Evolutionary conservation across 1,140 invertebrate genomes (phyloP).

Genomic region (Lepidurus apus): DNA sequence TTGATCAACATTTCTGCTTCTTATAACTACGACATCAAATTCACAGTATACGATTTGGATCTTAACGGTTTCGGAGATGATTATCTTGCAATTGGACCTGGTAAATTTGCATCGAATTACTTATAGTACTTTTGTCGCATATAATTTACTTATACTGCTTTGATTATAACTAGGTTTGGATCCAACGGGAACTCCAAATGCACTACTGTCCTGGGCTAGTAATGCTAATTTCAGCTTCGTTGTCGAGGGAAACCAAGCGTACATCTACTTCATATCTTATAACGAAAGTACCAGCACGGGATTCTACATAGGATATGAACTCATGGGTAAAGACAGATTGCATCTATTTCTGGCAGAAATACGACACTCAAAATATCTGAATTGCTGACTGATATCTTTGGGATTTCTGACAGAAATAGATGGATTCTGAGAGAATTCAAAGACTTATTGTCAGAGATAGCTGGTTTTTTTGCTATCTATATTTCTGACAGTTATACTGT

Average conservation of each 20-base stretch:
- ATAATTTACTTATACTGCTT: neutral
- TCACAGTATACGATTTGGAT: slow-evolving; percentile 4
- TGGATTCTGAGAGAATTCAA: too few species aligned
- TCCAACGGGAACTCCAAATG: neutral
- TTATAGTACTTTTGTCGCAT: neutral
- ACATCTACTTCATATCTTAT: neutral
- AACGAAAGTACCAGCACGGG: neutral
- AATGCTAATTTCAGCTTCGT: neutral
- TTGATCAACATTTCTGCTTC: neutral
- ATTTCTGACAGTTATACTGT: too few species aligned
- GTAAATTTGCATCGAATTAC: neutral
- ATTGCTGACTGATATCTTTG: neutral
- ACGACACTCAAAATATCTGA: neutral
- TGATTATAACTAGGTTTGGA: neutral
- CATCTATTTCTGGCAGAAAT: neutral
- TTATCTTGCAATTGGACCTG: neutral
- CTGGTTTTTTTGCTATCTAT: too few species aligned
- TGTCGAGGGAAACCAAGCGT: neutral
- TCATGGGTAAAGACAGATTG: neutral
- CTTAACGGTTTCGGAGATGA: neutral
- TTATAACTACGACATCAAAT: neutral
- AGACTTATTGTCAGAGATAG: too few species aligned
- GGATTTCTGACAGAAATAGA: too few species aligned
- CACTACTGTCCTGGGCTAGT: neutral
- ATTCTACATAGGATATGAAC: neutral